Evolutionary conservation across 2,797 vertebrate species (phyloP).

Genomic region (Alosa sapidissima): DNA sequence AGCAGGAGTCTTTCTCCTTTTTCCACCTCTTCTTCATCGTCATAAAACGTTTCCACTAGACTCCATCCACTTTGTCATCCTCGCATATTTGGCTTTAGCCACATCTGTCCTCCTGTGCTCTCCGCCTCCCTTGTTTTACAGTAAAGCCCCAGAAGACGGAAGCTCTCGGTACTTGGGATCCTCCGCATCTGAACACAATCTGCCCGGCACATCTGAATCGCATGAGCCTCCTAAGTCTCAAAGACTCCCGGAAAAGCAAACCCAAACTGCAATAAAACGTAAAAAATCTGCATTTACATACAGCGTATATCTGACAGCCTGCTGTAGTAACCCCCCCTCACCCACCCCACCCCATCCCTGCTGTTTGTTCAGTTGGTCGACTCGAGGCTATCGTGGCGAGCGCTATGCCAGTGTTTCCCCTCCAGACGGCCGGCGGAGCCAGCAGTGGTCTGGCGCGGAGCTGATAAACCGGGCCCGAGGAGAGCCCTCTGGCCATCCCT

Average conservation of each 20-base stretch:
- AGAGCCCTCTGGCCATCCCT: neutral
- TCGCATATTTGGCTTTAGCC: neutral
- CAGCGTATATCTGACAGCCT: neutral
- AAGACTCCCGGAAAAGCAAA: neutral
- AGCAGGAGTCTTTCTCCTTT: neutral
- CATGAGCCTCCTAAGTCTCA: neutral
- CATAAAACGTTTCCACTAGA: neutral
- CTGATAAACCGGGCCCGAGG: neutral
- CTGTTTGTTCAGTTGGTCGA: conserved; percentile 12
- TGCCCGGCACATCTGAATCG: neutral
- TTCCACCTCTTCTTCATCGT: neutral
- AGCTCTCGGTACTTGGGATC: neutral
- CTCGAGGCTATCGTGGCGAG: neutral
- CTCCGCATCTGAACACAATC: neutral
- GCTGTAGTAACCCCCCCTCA: too few species aligned
- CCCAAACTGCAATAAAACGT: neutral
- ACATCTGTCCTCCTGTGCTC: neutral
- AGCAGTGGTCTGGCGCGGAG: neutral
- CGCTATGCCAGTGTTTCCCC: neutral
- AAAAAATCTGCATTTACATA: neutral
- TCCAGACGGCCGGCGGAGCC: neutral
- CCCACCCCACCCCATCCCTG: neutral
- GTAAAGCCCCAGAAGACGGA: neutral
- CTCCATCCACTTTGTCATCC: neutral
- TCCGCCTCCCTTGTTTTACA: neutral